A percentile compares a stretch with the other conserved stretches of the same genome.
phyloP scores from a whole-genome alignment of 2,888 invertebrate genomes.

The Stenoptilia bipunctidactyla region DNA sequence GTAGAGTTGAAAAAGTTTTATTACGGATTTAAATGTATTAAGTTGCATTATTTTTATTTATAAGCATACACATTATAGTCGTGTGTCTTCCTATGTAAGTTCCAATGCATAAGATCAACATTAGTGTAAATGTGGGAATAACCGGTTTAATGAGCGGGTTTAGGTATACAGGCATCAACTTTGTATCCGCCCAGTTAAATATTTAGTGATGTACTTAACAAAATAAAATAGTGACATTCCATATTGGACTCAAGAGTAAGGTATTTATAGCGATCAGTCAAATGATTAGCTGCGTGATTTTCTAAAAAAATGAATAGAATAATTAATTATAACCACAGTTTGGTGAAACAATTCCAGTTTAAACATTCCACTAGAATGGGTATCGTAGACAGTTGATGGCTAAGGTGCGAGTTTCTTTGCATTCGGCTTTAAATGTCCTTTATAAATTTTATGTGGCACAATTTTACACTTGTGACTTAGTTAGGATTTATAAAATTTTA shows the following conservation, averaged over 20 bases:
- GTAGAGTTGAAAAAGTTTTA: constrained; percentile 21
- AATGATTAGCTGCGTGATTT: constrained; percentile 42
- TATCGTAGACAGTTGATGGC: constrained; percentile 18
- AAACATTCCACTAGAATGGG: constrained; percentile 25
- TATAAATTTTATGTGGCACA: constrained; percentile 58
- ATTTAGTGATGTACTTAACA: not conserved
- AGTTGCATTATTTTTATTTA: constrained; percentile 11
- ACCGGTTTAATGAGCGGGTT: constrained; percentile 31
- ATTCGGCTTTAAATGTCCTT: constrained; percentile 43
- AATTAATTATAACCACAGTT: constrained; percentile 22
- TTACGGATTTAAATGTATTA: constrained; percentile 23
- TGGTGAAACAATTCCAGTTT: constrained; percentile 34
- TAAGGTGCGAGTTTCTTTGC: constrained; percentile 25
- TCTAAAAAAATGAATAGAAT: not conserved
- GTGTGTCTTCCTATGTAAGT: constrained; percentile 68
- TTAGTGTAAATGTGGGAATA: constrained; percentile 36
- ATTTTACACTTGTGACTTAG: constrained; percentile 60
- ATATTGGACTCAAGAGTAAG: not conserved
- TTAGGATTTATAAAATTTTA: constrained; percentile 56
- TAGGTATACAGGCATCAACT: constrained; percentile 45
- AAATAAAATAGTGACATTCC: not conserved
- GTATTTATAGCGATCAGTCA: constrained; percentile 28
- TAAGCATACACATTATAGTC: constrained; percentile 49
- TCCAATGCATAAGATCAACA: constrained; percentile 41
- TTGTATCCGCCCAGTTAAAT: constrained; percentile 48